Conservation (phyloP, 2,113 vertebrate species). For the Salvelinus alpinus region DNA sequence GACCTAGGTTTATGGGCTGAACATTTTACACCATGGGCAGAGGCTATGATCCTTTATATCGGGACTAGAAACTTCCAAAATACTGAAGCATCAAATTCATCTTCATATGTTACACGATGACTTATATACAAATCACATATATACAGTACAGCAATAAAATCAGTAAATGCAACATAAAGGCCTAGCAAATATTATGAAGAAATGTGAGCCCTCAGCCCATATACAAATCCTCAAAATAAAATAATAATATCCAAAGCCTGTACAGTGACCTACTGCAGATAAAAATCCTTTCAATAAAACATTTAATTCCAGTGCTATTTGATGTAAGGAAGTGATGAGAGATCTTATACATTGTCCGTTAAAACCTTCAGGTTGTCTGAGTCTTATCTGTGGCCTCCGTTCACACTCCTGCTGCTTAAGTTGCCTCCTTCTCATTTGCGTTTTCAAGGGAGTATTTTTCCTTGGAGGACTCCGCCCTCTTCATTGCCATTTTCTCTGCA, state of each 20-base stretch:
- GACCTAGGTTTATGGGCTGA: too few species aligned
- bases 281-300: not conserved
- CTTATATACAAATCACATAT: not conserved
- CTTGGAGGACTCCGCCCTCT: conserved; percentile 28
- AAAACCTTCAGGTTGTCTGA: not conserved
- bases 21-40: too few species aligned
- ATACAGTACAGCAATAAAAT: not conserved
- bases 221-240: not conserved
- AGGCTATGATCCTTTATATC: not conserved
- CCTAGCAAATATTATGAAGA: not conserved
- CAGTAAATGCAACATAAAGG: not conserved
- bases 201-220: not conserved
- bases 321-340: not conserved
- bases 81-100: not conserved
- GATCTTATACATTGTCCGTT: too few species aligned
- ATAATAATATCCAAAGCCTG: not conserved
- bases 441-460: conserved; percentile 42
- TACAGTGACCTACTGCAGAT: not conserved
- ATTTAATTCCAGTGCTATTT: not conserved
- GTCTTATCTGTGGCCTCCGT: not conserved
- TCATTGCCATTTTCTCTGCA: conserved; percentile 42
- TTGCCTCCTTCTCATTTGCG: conserved; percentile 48
- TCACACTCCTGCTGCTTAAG: conserved; percentile 13
- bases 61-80: not conserved
- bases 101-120: not conserved